Percentiles rank a stretch among this genome's conserved stretches.
phyloP scores from a whole-genome alignment of 2,888 invertebrate genomes.

The Dryocosmus kuriphilus region DNA sequence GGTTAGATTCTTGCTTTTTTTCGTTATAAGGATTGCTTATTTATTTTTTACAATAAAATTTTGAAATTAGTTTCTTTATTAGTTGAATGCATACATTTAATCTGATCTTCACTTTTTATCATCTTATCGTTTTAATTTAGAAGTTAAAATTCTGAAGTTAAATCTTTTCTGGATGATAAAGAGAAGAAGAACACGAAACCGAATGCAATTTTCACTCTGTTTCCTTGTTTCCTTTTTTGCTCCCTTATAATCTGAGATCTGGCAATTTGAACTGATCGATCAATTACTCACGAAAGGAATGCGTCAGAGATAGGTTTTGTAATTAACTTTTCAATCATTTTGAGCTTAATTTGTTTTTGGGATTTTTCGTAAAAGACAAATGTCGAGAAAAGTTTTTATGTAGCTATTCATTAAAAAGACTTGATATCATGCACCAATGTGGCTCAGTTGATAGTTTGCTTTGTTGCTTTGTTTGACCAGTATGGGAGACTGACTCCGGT shows the following conservation, averaged over 20 bases:
- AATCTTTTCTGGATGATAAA: conserved; percentile 30
- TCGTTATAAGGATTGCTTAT: too few relatives aligned
- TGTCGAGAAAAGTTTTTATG: background rate
- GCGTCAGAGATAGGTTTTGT: background rate
- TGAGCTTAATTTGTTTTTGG: background rate
- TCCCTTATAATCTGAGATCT: conserved; percentile 20
- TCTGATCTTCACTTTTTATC: background rate
- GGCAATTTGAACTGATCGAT: conserved; percentile 24
- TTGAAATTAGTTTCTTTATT: background rate
- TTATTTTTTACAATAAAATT: background rate
- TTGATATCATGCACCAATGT: background rate
- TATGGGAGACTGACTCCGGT: background rate
- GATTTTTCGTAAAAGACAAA: background rate
- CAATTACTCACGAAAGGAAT: conserved; percentile 23
- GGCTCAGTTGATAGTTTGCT: background rate
- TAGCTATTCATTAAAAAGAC: too few relatives aligned
- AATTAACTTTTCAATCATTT: background rate
- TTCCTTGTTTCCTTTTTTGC: conserved; percentile 34
- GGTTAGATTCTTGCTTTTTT: too few relatives aligned
- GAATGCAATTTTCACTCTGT: conserved; percentile 24
- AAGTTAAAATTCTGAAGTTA: background rate
- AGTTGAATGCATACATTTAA: background rate
- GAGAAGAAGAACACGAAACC: conserved; percentile 36
- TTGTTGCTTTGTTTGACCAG: background rate
- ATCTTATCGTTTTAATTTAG: background rate